Base-by-base conservation (phyloP, 2,113 vertebrate genomes). In the Xyliphius kryptos region DNA sequence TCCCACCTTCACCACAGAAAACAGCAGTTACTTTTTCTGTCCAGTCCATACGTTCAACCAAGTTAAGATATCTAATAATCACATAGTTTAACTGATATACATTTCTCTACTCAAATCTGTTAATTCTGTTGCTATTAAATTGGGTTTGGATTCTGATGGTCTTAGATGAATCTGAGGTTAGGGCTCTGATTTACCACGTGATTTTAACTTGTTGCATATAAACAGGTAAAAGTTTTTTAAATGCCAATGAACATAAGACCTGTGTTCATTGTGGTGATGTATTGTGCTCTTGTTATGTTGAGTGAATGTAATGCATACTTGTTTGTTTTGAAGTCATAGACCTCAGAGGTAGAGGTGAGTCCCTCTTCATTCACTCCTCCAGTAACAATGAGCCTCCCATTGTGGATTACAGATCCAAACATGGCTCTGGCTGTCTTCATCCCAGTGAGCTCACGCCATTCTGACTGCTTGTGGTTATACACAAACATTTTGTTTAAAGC, bases 331-430 rank as follows among this genome's bases (percentile, higher is more conserved):
- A 97, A 89, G 80, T 99, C 89, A 67, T 90, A 97, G 59, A 83
- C 83, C 85, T 98, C 95, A 36, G 91, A 90, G 0, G 85, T 70
- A 6, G 89, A 87, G 0, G 81, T 92, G 66, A 99, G 91, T 5
- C 96, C 96, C 0, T 95, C 94, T 78, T 99, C 95, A 11, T 94
- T 98, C 76, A 97, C 93, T 2, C 96, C 96, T 3, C 94, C 96
- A 0, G 86, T 87, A 66, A 95, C 85, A 58, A 95, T 81, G 38
- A 99, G 89, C 76, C 87, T 94, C 67, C 88, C 88, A 19, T 90
- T 90, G 73, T 98, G 91, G 68, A 97, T n/a, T 3, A 91, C 80
- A 0, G 89, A 85, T n/a, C 93, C 96, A 54, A 97, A 98, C 95
- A 99, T 97, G 0, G 96, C 93, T 63, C 96, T 89, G 73, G 93